Percentiles rank a stretch among this genome's conserved stretches.
Evolutionary conservation across 2,797 vertebrate species (phyloP).

Genomic region (Poecilia gillii): DNA sequence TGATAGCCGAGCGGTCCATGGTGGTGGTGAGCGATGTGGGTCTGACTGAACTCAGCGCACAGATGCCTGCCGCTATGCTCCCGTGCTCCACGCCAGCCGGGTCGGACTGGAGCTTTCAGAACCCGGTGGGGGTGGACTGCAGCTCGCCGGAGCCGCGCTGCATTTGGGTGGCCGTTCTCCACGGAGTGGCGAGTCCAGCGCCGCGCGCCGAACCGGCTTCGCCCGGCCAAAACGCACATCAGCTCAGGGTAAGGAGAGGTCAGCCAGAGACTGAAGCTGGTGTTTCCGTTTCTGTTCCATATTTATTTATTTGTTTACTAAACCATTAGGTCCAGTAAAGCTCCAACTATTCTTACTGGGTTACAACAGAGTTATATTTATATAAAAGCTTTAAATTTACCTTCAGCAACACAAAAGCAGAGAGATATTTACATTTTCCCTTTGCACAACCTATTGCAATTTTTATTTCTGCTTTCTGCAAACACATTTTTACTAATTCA

Average conservation of each 20-base stretch:
- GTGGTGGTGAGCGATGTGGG: slow-evolving; percentile 60
- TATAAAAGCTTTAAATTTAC: no score
- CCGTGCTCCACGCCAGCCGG: slow-evolving; percentile 64
- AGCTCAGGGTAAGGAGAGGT: slow-evolving; percentile 72
- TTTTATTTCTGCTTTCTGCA: no score
- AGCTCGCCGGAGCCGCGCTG: slow-evolving; percentile 92
- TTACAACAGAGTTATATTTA: no score
- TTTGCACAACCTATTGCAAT: no score
- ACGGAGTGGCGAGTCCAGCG: slow-evolving; percentile 54
- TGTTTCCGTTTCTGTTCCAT: neutral
- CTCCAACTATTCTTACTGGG: no score
- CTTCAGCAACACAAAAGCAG: no score
- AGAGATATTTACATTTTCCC: no score
- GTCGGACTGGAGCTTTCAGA: slow-evolving; percentile 88
- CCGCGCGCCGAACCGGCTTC: slow-evolving; percentile 24
- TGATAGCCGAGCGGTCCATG: slow-evolving; percentile 48
- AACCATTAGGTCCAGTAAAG: no score
- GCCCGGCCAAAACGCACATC: slow-evolving; percentile 46
- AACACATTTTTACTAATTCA: neutral
- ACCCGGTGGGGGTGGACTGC: slow-evolving; percentile 92
- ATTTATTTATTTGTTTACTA: no score
- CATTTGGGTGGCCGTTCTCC: slow-evolving; percentile 90
- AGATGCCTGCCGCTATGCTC: slow-evolving; percentile 78
- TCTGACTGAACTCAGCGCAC: slow-evolving; percentile 50
- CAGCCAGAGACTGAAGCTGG: neutral